A percentile compares a stretch with the other conserved stretches of the same genome.
Evolutionary conservation across 2,888 invertebrate species (phyloP).

Genomic region (Stramonita haemastoma): DNA sequence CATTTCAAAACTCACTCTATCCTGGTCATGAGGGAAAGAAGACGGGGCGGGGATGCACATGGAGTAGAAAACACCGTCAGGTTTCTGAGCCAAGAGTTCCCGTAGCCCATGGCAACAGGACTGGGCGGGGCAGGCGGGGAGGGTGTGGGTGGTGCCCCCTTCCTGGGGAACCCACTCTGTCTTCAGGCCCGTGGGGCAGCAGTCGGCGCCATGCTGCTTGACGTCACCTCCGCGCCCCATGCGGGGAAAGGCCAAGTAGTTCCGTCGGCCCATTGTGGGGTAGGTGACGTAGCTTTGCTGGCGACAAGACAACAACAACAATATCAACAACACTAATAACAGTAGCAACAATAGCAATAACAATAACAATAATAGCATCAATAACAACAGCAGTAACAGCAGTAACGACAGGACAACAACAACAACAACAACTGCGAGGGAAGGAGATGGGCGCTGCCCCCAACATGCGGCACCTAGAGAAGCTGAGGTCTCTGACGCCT

Average conservation of each 20-base stretch:
- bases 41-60: conserved; percentile 48
- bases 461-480: no score
- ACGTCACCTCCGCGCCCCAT: conserved; percentile 44
- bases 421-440: no score
- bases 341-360: no score
- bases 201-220: conserved; percentile 40
- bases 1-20: neutral
- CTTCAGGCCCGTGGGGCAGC: conserved; percentile 50
- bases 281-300: conserved; percentile 9
- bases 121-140: conserved; percentile 42
- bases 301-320: no score
- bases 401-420: no score
- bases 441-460: no score
- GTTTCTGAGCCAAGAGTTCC: conserved; percentile 45
- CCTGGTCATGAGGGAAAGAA: neutral
- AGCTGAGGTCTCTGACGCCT: no score
- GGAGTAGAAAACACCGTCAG: conserved; percentile 49
- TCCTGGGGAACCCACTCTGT: conserved; percentile 45
- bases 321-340: no score
- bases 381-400: no score
- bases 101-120: conserved; percentile 47
- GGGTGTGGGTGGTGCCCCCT: conserved; percentile 45
- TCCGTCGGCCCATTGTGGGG: conserved; percentile 7
- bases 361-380: no score
- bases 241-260: conserved; percentile 49